These are phyloP conservation scores for Lampris megalopsis DNA, from an alignment of 2,113 vertebrate species.

Conservation along the genomic window DNA sequence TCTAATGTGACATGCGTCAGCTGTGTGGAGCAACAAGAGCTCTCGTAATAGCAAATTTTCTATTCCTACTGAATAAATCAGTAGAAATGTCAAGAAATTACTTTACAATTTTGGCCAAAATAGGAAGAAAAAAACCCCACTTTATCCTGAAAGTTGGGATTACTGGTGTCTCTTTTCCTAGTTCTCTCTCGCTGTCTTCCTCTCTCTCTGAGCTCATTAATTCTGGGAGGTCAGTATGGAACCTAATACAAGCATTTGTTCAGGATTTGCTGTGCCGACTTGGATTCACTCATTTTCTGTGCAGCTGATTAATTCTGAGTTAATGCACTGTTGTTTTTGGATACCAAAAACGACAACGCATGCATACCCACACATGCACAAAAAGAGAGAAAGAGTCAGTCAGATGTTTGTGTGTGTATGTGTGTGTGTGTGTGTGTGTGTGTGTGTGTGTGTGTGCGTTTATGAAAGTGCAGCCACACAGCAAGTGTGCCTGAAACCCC, in stretches of 20 bases:
- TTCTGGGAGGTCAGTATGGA: conserved; percentile 54
- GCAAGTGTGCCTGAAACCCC: too few relatives aligned
- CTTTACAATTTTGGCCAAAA: too few relatives aligned
- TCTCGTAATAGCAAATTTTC: not conserved
- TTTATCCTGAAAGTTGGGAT: too few relatives aligned
- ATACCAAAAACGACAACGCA: conserved; percentile 50
- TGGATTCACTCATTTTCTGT: conserved; percentile 27
- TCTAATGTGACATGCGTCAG: not conserved
- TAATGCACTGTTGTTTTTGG: conserved; percentile 34
- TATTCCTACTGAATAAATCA: not conserved
- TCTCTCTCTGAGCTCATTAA: conserved; percentile 62
- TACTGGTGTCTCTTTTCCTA: not conserved
- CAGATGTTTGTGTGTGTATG: too few relatives aligned
- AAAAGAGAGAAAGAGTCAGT: too few relatives aligned
- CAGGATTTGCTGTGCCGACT: conserved; percentile 35
- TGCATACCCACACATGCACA: conserved; percentile 16
- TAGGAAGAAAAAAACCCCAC: too few relatives aligned
- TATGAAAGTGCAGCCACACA: too few relatives aligned
- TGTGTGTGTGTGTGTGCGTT: too few relatives aligned
- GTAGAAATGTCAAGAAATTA: not conserved
- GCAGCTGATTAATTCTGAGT: conserved; percentile 23
- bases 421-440: too few relatives aligned
- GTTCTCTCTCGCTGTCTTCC: not conserved
- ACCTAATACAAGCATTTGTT: conserved; percentile 64
- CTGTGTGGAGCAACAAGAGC: not conserved